Conservation (phyloP, 2,797 vertebrate species). For the Onychomys arenicola region DNA sequence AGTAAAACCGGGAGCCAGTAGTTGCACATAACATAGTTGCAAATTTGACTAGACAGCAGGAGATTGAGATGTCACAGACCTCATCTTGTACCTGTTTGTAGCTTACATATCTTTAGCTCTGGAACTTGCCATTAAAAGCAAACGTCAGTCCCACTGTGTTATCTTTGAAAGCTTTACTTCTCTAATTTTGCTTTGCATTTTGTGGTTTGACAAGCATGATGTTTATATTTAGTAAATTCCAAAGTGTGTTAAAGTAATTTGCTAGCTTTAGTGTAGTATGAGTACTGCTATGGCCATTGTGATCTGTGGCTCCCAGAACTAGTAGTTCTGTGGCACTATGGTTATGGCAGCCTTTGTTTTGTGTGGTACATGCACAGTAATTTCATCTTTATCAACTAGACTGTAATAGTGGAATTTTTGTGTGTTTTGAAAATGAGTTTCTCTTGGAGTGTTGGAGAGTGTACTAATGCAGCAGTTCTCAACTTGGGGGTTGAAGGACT, state of each 20-base stretch:
- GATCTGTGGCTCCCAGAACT: background rate
- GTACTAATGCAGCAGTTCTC: background rate
- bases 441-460: background rate
- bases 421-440: background rate
- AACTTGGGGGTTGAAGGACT: background rate
- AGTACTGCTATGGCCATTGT: background rate
- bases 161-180: background rate
- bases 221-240: background rate
- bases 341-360: background rate
- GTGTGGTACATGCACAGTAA: background rate
- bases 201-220: background rate
- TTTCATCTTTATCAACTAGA: background rate
- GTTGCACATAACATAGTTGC: background rate
- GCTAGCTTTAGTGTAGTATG: background rate
- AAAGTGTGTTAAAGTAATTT: conserved; percentile 1
- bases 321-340: background rate
- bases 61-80: background rate
- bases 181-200: conserved; percentile 13
- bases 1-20: background rate
- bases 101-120: background rate
- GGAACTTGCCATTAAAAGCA: background rate
- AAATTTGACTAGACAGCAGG: background rate
- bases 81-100: background rate
- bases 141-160: background rate
- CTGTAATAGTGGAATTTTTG: background rate